A percentile compares a stretch with the other conserved stretches of the same genome.
These are phyloP conservation scores for Hypomecis punctinalis DNA, from an alignment of 2,888 invertebrate species.

Conservation along the genomic window DNA sequence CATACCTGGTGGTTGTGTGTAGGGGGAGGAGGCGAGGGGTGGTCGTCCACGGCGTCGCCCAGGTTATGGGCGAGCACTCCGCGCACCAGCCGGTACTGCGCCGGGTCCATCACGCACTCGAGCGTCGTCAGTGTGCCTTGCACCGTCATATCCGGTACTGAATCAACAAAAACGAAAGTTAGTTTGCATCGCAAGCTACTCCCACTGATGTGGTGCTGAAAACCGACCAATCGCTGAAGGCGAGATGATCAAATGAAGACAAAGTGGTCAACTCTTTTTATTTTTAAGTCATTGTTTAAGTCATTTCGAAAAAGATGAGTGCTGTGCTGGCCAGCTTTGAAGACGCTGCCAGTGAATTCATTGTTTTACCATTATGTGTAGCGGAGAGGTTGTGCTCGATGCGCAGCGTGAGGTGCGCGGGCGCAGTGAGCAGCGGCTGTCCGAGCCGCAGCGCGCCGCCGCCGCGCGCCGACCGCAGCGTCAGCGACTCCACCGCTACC, in stretches of 20 bases:
- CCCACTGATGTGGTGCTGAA: too few relatives aligned
- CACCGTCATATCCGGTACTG: conserved; percentile 93
- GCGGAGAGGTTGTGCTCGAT: conserved; percentile 93
- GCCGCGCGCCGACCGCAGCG: conserved; percentile 88
- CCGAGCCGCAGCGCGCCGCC: conserved; percentile 81
- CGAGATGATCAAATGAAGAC: too few relatives aligned
- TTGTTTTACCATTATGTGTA: conserved; percentile 74
- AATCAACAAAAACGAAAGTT: conserved; percentile 2
- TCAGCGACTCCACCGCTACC: conserved; percentile 90
- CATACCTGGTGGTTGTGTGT: conserved; percentile 30
- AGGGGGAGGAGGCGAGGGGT: conserved; percentile 45
- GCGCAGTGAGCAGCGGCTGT: conserved; percentile 91
- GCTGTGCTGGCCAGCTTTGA: too few relatives aligned
- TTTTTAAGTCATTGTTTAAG: too few relatives aligned
- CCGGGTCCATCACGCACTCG: conserved; percentile 91
- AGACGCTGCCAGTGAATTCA: too few relatives aligned
- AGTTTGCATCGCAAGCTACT: too few relatives aligned
- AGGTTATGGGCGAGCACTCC: conserved; percentile 96
- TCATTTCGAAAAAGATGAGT: too few relatives aligned
- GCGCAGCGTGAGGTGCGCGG: conserved; percentile 91
- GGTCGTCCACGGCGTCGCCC: conserved; percentile 88
- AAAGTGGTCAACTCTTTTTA: too few relatives aligned
- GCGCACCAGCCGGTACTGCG: conserved; percentile 94
- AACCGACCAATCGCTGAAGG: too few relatives aligned
- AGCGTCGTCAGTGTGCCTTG: conserved; percentile 94